Percentiles rank a stretch among this genome's conserved stretches.
Conservation (phyloP, 2,888 invertebrate species). For the Diarsia mendica region DNA sequence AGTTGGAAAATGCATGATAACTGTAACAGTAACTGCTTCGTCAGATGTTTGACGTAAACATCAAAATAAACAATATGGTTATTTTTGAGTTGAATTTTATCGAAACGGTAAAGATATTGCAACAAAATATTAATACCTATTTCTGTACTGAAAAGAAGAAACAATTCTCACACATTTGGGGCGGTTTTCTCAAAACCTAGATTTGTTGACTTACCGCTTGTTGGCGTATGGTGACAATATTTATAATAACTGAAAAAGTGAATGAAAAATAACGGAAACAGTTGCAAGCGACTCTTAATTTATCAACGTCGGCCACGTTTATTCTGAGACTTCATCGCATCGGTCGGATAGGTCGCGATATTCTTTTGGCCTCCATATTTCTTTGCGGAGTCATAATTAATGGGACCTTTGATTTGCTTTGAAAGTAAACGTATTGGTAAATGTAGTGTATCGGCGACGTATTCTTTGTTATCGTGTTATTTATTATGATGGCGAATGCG, state of each 20-base stretch:
- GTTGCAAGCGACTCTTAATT: constrained; percentile 60
- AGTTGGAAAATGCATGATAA: no score
- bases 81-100: background rate
- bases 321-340: constrained; percentile 67
- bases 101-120: background rate
- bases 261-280: constrained; percentile 56
- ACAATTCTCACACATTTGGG: background rate
- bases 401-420: constrained; percentile 60
- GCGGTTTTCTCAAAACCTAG: background rate
- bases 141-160: background rate
- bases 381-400: constrained; percentile 65
- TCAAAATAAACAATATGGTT: no score
- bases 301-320: constrained; percentile 63
- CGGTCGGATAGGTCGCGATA: constrained; percentile 43
- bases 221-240: background rate
- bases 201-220: background rate
- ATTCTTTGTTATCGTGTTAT: constrained; percentile 68
- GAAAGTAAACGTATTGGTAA: constrained; percentile 75
- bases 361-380: constrained; percentile 61
- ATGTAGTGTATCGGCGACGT: constrained; percentile 65
- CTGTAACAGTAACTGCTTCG: background rate
- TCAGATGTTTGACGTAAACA: background rate
- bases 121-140: background rate
- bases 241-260: constrained; percentile 34
- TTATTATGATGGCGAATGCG: constrained; percentile 66